A percentile compares a stretch with the other conserved stretches of the same genome.
phyloP scores from a whole-genome alignment of 92 coral and sea anemone species.

The Plumapathes pennacea region DNA sequence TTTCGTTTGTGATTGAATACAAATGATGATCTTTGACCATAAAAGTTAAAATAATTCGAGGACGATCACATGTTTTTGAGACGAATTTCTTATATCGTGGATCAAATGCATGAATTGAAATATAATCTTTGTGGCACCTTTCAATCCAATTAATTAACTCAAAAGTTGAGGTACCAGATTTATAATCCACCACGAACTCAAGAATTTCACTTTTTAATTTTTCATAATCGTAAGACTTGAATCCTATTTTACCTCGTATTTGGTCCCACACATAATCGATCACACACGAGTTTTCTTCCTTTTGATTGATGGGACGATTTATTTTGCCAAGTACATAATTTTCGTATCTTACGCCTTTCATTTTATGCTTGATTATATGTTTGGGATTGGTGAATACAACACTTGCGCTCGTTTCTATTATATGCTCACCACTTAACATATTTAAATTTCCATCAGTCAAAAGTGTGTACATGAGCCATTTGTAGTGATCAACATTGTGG shows the following conservation, averaged over 20 bases:
- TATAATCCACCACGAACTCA: conserved; percentile 1
- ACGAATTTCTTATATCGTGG: conserved; percentile 24
- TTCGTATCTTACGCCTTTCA: too few species aligned
- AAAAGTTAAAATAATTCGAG: background rate
- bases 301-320: conserved; percentile 5
- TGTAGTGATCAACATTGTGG: too few species aligned
- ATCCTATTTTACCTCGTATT: conserved; percentile 20
- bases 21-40: conserved; percentile 42
- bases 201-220: conserved; percentile 21
- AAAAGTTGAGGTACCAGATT: conserved; percentile 19
- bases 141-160: conserved; percentile 47
- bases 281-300: conserved; percentile 18
- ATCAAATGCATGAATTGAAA: conserved; percentile 44
- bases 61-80: background rate
- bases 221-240: conserved; percentile 23
- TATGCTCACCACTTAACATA: too few species aligned
- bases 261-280: conserved; percentile 41
- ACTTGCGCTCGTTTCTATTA: too few species aligned
- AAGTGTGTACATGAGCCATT: too few species aligned
- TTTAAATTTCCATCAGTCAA: too few species aligned
- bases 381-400: too few species aligned
- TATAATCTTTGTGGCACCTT: conserved; percentile 11
- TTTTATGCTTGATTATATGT: too few species aligned
- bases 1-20: conserved; percentile 22
- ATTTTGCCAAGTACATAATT: too few species aligned